Conservation (phyloP, 2,797 vertebrate genomes). For the Cacajao melanocephalus region DNA sequence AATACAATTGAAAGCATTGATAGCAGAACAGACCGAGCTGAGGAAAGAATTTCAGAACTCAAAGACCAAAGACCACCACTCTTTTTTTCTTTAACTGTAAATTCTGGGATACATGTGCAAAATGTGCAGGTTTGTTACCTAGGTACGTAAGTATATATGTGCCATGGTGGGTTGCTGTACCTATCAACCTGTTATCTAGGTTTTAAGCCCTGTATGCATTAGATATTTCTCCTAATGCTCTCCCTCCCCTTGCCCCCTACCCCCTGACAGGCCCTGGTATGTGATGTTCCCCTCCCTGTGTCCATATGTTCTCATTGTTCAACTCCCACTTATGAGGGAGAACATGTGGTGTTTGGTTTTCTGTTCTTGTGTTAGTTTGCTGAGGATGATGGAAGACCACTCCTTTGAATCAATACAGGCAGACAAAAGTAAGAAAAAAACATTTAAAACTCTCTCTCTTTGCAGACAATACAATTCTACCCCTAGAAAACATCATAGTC, state of each 20-base stretch:
- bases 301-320: not conserved
- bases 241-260: not conserved
- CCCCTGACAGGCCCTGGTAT: not conserved
- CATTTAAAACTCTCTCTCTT: not conserved
- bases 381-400: not conserved
- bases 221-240: not conserved
- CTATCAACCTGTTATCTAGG: not conserved
- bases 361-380: not conserved
- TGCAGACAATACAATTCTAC: not conserved
- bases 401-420: not conserved
- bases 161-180: not conserved
- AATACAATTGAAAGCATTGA: not conserved
- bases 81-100: not conserved
- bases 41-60: not conserved
- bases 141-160: not conserved
- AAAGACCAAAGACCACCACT: not conserved
- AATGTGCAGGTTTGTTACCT: not conserved
- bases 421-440: not conserved
- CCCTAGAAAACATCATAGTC: not conserved
- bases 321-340: not conserved
- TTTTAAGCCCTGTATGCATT: not conserved
- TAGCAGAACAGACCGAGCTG: not conserved
- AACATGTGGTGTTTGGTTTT: not conserved
- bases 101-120: not conserved
- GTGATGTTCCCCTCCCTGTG: not conserved